Conservation (phyloP, 2,113 vertebrate species). For the Austrofundulus limnaeus region DNA sequence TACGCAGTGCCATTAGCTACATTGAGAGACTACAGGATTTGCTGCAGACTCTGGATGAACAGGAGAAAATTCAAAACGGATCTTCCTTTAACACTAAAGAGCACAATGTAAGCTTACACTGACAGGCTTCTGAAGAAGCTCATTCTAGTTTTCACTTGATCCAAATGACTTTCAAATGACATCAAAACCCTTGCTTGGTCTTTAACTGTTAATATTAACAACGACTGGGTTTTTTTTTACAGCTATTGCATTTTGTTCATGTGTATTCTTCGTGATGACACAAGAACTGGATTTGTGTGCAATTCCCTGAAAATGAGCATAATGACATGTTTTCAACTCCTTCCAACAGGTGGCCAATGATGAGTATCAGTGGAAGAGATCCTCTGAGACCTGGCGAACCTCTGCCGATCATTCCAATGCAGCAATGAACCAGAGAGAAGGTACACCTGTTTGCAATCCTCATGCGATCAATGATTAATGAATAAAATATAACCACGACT, state of each 20-base stretch:
- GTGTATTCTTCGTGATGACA: not conserved
- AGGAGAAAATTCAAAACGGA: conserved; percentile 83
- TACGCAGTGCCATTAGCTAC: conserved; percentile 96
- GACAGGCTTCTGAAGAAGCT: not conserved
- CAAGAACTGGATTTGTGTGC: not conserved
- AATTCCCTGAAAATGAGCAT: not conserved
- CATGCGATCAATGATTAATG: not conserved
- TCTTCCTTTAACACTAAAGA: conserved; percentile 80
- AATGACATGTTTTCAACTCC: conserved; percentile 1
- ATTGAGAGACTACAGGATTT: conserved; percentile 94
- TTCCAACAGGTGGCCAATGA: conserved; percentile 78
- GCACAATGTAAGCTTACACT: conserved; percentile 81
- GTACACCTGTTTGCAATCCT: conserved; percentile 66
- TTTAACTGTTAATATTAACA: not conserved
- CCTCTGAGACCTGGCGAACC: conserved; percentile 85
- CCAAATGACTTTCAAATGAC: conserved; percentile 8
- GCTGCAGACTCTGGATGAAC: conserved; percentile 90
- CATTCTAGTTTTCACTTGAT: not conserved
- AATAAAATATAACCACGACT: not conserved
- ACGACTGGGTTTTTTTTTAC: conserved; percentile 1
- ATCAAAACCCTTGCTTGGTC: not conserved
- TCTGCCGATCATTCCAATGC: conserved; percentile 88
- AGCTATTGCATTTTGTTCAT: not conserved
- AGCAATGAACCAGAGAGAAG: conserved; percentile 82
- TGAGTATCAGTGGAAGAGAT: conserved; percentile 83